Conservation (phyloP, 1,140 invertebrate species). For the Probaryconus sp. region DNA sequence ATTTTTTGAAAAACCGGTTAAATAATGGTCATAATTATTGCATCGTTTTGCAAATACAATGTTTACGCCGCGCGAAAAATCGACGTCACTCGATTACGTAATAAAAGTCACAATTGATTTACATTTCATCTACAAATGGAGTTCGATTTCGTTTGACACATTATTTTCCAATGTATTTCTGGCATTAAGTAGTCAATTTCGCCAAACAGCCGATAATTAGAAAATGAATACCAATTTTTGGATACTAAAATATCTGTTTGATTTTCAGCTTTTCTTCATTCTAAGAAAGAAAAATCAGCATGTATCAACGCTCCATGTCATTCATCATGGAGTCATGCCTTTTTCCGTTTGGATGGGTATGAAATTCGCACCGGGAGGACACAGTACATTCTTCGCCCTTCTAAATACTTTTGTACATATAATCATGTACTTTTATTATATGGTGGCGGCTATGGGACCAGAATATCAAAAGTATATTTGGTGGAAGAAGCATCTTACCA, state of each 20-base stretch:
- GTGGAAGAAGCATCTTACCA: conserved; percentile 97
- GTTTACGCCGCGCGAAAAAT: background rate
- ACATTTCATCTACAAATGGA: too few species aligned
- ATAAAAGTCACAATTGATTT: too few species aligned
- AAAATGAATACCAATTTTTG: conserved; percentile 8
- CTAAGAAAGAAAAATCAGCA: conserved; percentile 95
- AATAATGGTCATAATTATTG: too few species aligned
- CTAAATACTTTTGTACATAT: conserved; percentile 96
- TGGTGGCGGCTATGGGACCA: conserved; percentile 93
- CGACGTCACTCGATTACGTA: too few species aligned
- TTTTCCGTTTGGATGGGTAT: conserved; percentile 97
- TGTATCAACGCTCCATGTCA: conserved; percentile 94
- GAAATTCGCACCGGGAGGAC: conserved; percentile 96
- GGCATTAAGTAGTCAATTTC: conserved; percentile 11
- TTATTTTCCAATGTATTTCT: too few species aligned
- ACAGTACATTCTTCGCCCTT: conserved; percentile 94
- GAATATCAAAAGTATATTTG: conserved; percentile 93
- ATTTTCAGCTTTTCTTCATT: conserved; percentile 90
- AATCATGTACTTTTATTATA: conserved; percentile 97
- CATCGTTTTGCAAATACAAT: too few species aligned
- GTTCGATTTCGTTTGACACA: background rate
- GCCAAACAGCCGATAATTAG: conserved; percentile 13
- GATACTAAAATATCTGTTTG: conserved; percentile 10
- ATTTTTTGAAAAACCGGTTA: background rate
- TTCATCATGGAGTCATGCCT: conserved; percentile 97